Evolutionary conservation across 64 coral and sea anemone species (phyloP).

Genomic region (Pocillopora verrucosa): DNA sequence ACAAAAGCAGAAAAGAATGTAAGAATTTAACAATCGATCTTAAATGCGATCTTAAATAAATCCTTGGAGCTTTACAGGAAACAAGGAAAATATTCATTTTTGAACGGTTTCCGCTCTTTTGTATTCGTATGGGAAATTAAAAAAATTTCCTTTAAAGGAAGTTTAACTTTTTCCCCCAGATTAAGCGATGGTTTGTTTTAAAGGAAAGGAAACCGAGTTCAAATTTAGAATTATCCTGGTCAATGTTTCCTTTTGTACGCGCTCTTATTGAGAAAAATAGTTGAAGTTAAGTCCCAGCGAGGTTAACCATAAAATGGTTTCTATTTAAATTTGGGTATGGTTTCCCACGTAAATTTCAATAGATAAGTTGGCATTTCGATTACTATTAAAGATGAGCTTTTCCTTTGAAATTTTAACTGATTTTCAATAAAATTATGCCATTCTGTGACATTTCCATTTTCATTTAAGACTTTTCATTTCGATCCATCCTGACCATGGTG

Average conservation of each 20-base stretch:
- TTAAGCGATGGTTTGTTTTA: neutral
- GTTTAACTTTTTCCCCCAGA: neutral
- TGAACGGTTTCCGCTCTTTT: neutral
- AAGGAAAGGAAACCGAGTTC: neutral
- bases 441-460: no score
- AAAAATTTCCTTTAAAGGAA: neutral
- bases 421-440: no score
- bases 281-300: neutral
- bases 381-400: no score
- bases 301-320: neutral
- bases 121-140: neutral
- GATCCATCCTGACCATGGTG: no score
- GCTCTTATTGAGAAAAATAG: neutral
- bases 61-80: neutral
- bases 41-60: no score
- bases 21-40: no score
- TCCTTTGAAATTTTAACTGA: no score
- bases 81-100: neutral
- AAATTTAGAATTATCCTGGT: neutral
- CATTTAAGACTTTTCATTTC: no score
- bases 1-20: no score
- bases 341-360: no score
- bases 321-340: neutral
- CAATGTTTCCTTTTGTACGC: neutral
- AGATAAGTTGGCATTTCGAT: no score